Percentiles rank a stretch among this genome's conserved stretches.
These are phyloP conservation scores for Melospiza georgiana DNA, from an alignment of 2,113 vertebrate genomes.

Conservation along the genomic window DNA sequence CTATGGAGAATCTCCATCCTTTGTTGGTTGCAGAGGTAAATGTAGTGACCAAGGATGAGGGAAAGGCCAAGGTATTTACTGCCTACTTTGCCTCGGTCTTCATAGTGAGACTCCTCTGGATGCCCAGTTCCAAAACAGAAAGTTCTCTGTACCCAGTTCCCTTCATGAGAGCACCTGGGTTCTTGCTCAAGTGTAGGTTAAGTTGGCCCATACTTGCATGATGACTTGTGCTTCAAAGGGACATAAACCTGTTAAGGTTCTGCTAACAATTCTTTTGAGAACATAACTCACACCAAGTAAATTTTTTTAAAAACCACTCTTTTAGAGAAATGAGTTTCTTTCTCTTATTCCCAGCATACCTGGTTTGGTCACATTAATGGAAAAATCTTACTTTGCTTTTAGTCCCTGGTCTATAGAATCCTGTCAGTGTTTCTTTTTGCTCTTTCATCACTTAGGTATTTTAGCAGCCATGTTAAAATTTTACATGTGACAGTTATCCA, in stretches of 20 bases:
- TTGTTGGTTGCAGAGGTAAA: background rate
- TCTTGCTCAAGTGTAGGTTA: background rate
- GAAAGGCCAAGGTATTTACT: background rate
- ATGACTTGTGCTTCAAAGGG: background rate
- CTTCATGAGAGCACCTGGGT: background rate
- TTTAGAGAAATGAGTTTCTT: background rate
- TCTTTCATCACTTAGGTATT: background rate
- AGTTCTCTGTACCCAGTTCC: background rate
- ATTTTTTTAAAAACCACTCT: fast-evolving
- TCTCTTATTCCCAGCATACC: background rate
- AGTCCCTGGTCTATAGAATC: background rate
- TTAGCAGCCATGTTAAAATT: background rate
- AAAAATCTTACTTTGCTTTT: background rate
- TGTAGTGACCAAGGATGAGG: background rate
- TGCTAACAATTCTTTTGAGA: fast-evolving
- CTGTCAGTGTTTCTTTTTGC: background rate
- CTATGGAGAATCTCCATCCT: background rate
- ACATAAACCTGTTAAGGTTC: background rate
- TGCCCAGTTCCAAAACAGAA: background rate
- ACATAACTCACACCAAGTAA: background rate
- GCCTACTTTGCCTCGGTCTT: fast-evolving
- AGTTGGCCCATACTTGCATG: background rate
- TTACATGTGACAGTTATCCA: background rate
- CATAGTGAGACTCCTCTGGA: background rate
- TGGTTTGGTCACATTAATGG: background rate